Evolutionary conservation across 2,797 vertebrate genomes (phyloP), one percentile per base, ranked within the genome.

Genomic region (Tenualosa thibaudeaui): DNA sequence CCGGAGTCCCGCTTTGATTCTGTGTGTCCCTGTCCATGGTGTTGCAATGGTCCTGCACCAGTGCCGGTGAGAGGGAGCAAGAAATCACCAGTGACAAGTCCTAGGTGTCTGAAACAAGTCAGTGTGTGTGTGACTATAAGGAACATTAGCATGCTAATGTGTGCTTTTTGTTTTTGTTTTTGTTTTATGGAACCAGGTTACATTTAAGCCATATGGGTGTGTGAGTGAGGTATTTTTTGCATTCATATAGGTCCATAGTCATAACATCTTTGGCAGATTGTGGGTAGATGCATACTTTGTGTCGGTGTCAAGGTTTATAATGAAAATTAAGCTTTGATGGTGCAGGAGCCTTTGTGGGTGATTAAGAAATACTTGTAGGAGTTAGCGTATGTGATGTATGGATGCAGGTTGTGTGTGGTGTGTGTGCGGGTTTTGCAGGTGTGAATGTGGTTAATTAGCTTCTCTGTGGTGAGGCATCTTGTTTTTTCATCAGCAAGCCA

Each of bases 391-490:
- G 65, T 43, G 68, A 15, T 71, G 65, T 40, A 37, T 40, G 65
- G 10, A 24, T 17, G 24, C 13, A 31, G 26, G 31, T 26, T 71
- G 31, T 37, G 10, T 71, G 12, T 37, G 31, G 78, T 82, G 65
- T 86, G 86, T 81, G 84, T 81, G 81, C 82, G 81, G 84, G 56
- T 85, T 85, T 84, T 85, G 49, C 43, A 88, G 85, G 86, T 86
- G 81, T 88, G 87, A 91, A 88, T 83, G 85, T 85, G 87, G 87
- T 87, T 92, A 91, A 91, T 91, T 91, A 88, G 88, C 83, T 81
- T 89, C 90, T 88, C 85, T 65, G 56, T 83, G 86, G 85, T 50
- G 50, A 86, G 85, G 86, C 78, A 84, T 85, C 83, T 86, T 90
- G 86, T 88, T 87, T 89, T 87, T 90, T 91, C 89, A 89, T 90